Conservation (phyloP, 2,888 invertebrate genomes). For the Maniola hyperantus region DNA sequence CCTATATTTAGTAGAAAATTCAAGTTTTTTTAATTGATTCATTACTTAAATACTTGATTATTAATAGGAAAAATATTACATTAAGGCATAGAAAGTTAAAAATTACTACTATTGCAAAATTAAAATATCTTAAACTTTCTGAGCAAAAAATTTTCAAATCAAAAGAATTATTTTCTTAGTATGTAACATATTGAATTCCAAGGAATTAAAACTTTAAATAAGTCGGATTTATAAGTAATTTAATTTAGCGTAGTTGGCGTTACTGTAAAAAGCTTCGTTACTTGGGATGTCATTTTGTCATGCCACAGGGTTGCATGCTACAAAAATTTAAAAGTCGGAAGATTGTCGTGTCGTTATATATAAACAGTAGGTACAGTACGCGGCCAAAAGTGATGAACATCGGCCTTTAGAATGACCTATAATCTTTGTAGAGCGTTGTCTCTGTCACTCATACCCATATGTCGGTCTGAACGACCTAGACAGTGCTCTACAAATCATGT, state of each 20-base stretch:
- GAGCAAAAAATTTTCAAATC: not conserved
- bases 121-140: not conserved
- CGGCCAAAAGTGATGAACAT: no score
- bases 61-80: not conserved
- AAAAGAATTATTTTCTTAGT: slow-evolving; percentile 17
- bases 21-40: no score
- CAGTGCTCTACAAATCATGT: no score
- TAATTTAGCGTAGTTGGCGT: slow-evolving; percentile 17
- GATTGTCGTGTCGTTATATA: no score
- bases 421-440: no score
- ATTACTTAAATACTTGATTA: not conserved
- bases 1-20: not conserved
- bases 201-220: slow-evolving; percentile 43
- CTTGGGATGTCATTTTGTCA: slow-evolving; percentile 8
- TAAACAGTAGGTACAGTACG: no score
- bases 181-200: slow-evolving; percentile 39
- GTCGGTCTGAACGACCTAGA: no score
- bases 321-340: no score
- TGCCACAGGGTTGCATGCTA: no score
- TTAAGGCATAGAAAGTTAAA: not conserved
- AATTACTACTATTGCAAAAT: not conserved
- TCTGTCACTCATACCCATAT: no score
- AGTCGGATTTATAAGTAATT: slow-evolving; percentile 8
- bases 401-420: no score
- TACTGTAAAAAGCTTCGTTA: slow-evolving; percentile 23